Evolutionary conservation across 2,888 invertebrate genomes (phyloP).

Genomic region (Diachrysia chrysitis): DNA sequence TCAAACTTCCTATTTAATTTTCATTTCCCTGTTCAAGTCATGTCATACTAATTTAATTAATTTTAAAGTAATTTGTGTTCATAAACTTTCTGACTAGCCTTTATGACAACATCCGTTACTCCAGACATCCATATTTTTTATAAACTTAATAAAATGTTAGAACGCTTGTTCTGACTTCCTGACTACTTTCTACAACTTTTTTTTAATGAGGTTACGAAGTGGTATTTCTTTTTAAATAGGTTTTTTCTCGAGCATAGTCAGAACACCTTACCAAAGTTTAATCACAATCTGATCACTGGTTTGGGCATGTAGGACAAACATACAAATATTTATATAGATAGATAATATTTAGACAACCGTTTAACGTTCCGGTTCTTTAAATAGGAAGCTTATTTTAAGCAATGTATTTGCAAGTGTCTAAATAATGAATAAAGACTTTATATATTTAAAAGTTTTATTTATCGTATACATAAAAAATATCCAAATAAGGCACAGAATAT

Average conservation of each 20-base stretch:
- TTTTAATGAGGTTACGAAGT: background rate
- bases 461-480: constrained; percentile 26
- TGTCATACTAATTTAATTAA: constrained; percentile 1
- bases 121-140: background rate
- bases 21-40: constrained; percentile 2
- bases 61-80: constrained; percentile 1
- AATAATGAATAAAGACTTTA: background rate
- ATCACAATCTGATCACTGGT: no score
- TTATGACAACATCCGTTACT: constrained; percentile 4
- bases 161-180: background rate
- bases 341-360: no score
- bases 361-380: background rate
- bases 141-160: background rate
- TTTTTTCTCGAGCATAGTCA: no score
- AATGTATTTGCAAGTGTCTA: background rate
- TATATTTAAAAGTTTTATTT: background rate
- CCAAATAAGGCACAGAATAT: constrained; percentile 39
- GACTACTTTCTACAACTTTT: background rate
- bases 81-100: background rate
- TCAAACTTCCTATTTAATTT: constrained; percentile 3
- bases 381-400: background rate
- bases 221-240: no score
- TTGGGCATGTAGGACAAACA: no score
- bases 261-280: no score
- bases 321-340: no score